These are phyloP conservation scores for Antheraea pernyi DNA, from an alignment of 1,140 invertebrate species.

Conservation along the genomic window DNA sequence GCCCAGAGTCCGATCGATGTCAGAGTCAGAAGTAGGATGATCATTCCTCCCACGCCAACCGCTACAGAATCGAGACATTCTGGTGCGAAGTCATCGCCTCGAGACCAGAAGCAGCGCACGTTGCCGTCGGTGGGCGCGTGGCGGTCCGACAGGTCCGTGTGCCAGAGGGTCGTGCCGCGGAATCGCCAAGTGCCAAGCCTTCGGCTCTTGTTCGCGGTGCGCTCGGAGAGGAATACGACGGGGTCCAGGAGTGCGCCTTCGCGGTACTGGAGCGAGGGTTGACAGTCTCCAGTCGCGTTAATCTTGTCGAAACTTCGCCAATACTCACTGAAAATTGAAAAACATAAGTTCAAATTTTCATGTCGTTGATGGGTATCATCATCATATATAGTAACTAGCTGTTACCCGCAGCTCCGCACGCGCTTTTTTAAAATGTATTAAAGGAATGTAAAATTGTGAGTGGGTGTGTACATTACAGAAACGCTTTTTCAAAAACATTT, in stretches of 20 bases:
- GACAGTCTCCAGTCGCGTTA: slow-evolving; percentile 23
- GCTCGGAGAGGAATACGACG: slow-evolving; percentile 14
- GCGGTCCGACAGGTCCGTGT: slow-evolving; percentile 55
- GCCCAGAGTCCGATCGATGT: slow-evolving; percentile 80
- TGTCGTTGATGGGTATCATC: too few relatives aligned
- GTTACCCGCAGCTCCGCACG: too few relatives aligned
- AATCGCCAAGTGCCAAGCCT: slow-evolving; percentile 31
- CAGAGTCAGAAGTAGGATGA: not conserved
- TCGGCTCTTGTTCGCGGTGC: slow-evolving; percentile 12
- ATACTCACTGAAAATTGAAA: slow-evolving; percentile 7
- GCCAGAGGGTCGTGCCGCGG: slow-evolving; percentile 21
- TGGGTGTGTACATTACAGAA: too few relatives aligned
- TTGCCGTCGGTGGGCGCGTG: slow-evolving; percentile 84
- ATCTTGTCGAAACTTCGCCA: slow-evolving; percentile 1
- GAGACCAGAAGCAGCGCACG: slow-evolving; percentile 82
- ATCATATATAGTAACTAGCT: too few relatives aligned
- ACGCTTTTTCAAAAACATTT: too few relatives aligned
- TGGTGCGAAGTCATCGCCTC: slow-evolving; percentile 82
- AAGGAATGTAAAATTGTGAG: too few relatives aligned
- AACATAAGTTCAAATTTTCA: too few relatives aligned
- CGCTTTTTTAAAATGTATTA: too few relatives aligned
- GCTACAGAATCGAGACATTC: slow-evolving; percentile 81
- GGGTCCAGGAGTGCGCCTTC: not conserved
- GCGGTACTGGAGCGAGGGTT: not conserved
- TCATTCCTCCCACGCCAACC: not conserved